These are phyloP conservation scores for Drosophila simulans DNA, from an alignment of 1,140 invertebrate genomes.

Conservation along the genomic window DNA sequence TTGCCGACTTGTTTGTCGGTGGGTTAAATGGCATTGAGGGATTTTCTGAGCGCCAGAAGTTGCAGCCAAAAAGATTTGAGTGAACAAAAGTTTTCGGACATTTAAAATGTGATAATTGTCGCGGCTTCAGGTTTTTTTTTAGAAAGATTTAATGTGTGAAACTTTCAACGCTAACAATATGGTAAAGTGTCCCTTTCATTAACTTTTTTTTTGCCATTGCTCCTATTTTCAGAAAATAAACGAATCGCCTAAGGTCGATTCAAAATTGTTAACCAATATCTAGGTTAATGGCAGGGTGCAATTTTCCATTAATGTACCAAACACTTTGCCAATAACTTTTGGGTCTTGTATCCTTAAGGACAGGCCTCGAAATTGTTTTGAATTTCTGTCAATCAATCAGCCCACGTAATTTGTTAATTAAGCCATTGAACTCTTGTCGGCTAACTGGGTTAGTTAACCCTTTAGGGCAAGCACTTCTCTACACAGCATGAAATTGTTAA, in stretches of 20 bases:
- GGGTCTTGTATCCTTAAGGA: background rate
- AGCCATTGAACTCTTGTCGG: constrained; percentile 4
- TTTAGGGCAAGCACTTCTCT: background rate
- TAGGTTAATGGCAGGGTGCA: background rate
- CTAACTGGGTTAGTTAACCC: background rate
- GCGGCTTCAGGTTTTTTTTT: no score
- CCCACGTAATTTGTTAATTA: constrained; percentile 31
- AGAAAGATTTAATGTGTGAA: no score
- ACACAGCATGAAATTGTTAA: no score
- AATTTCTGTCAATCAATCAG: constrained; percentile 31
- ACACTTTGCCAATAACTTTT: constrained; percentile 1
- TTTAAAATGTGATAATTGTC: no score
- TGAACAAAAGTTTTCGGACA: background rate
- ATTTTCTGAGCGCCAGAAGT: background rate
- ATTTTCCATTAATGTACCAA: background rate
- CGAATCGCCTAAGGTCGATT: background rate
- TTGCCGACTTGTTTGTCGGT: background rate
- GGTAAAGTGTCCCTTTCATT: no score
- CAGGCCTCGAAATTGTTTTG: constrained; percentile 9
- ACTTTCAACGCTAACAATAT: no score
- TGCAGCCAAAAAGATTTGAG: background rate
- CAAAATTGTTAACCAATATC: background rate
- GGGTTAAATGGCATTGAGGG: constrained; percentile 6
- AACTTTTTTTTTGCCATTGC: background rate
- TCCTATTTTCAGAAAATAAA: background rate